These are phyloP conservation scores for Hoplodrina blanda DNA, from an alignment of 2,888 invertebrate genomes.

Conservation along the genomic window DNA sequence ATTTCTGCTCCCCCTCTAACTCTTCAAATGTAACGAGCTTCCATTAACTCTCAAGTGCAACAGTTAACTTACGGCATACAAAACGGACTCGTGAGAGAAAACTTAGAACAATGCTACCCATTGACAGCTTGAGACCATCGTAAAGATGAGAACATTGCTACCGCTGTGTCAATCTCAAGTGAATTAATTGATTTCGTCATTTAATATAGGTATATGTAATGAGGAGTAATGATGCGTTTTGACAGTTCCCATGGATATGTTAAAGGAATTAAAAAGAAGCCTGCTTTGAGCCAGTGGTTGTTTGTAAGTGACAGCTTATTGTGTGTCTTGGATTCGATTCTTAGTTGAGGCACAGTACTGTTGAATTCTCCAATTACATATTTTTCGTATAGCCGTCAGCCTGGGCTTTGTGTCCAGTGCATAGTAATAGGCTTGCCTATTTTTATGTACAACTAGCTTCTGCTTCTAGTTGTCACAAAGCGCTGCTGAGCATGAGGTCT, in stretches of 20 bases:
- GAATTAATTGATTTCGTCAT: slow-evolving; percentile 51
- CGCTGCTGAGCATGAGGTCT: too few relatives aligned
- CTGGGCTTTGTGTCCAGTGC: too few relatives aligned
- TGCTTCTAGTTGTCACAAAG: too few relatives aligned
- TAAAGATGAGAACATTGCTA: slow-evolving; percentile 25
- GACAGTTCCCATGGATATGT: slow-evolving; percentile 20
- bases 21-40: slow-evolving; percentile 12
- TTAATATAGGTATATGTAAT: not conserved
- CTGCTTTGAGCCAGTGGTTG: too few relatives aligned
- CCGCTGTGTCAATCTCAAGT: slow-evolving; percentile 28
- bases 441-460: too few relatives aligned
- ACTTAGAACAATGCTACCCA: slow-evolving; percentile 39
- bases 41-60: slow-evolving; percentile 47
- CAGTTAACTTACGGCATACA: slow-evolving; percentile 53
- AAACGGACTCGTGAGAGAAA: slow-evolving; percentile 57
- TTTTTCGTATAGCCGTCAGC: too few relatives aligned
- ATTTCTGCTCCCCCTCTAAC: not conserved
- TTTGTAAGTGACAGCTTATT: too few relatives aligned
- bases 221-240: not conserved
- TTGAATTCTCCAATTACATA: too few relatives aligned
- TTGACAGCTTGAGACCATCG: slow-evolving; percentile 24
- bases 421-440: too few relatives aligned
- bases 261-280: not conserved
- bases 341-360: too few relatives aligned
- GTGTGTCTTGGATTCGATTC: too few relatives aligned